phyloP scores from a whole-genome alignment of 23 tunicate species.

The Trididemnum miniatum region DNA sequence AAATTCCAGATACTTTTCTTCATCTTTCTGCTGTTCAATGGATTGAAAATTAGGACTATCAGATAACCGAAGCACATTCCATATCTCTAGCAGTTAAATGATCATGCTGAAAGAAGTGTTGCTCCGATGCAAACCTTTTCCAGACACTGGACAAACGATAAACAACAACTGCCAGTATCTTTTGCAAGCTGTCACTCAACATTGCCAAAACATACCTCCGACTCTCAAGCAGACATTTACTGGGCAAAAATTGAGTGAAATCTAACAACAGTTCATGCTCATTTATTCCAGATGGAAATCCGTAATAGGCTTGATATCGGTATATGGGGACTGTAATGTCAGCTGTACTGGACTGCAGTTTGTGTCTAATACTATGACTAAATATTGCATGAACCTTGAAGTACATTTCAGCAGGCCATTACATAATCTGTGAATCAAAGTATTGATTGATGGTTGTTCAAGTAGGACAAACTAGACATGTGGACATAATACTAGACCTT shows the following conservation, averaged over 20 bases:
- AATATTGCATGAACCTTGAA: too few species aligned
- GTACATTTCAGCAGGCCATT: not conserved
- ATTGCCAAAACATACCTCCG: not conserved
- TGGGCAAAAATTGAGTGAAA: not conserved
- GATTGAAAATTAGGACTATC: not conserved
- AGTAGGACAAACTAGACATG: too few species aligned
- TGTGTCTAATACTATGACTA: not conserved
- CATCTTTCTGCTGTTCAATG: not conserved
- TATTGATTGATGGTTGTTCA: too few species aligned
- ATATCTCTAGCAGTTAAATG: constrained; percentile 5
- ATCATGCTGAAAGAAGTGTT: constrained; percentile 20
- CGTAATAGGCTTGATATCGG: not conserved
- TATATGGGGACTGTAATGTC: too few species aligned
- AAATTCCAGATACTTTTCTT: constrained; percentile 10
- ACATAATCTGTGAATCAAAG: too few species aligned
- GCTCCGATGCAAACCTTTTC: constrained; percentile 15
- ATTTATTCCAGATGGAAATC: not conserved
- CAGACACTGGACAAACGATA: constrained; percentile 9
- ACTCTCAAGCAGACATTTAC: not conserved
- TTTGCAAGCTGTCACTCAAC: not conserved
- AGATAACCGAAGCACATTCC: not conserved
- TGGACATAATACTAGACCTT: too few species aligned
- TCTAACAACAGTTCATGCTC: not conserved
- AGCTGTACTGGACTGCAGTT: too few species aligned
- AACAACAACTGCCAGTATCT: constrained; percentile 17